Conservation (phyloP, 2,888 invertebrate genomes). For the Heteromyza rotundicornis region DNA sequence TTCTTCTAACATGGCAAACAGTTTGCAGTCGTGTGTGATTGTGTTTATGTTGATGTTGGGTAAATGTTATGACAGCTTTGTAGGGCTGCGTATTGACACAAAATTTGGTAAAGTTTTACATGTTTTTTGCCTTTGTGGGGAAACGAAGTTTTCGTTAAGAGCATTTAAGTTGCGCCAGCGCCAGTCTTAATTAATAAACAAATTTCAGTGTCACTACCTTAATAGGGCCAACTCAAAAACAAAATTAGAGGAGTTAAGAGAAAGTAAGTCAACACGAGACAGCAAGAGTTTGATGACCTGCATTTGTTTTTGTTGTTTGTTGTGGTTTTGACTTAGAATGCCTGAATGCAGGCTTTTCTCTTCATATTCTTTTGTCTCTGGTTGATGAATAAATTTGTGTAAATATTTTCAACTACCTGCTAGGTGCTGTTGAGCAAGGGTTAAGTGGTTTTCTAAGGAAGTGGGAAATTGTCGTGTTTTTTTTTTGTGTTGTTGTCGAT, state of each 20-base stretch:
- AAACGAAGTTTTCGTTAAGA: not conserved
- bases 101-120: not conserved
- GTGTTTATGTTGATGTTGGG: conserved; percentile 9
- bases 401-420: too few species aligned
- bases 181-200: conserved; percentile 46
- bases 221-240: not conserved
- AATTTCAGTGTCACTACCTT: conserved; percentile 15
- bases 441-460: not conserved
- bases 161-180: not conserved
- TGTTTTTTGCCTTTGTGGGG: not conserved
- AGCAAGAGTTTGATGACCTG: not conserved
- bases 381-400: not conserved
- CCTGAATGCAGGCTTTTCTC: not conserved
- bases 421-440: too few species aligned
- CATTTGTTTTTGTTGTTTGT: not conserved
- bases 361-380: not conserved
- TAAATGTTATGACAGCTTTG: conserved; percentile 19
- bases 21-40: not conserved
- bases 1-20: not conserved
- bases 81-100: conserved; percentile 14
- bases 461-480: not conserved
- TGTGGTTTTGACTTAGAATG: too few species aligned
- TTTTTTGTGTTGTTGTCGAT: too few species aligned
- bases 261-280: too few species aligned
- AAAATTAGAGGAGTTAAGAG: too few species aligned